Conservation (phyloP, 2,113 vertebrate species). For the Actenoides hombroni region DNA sequence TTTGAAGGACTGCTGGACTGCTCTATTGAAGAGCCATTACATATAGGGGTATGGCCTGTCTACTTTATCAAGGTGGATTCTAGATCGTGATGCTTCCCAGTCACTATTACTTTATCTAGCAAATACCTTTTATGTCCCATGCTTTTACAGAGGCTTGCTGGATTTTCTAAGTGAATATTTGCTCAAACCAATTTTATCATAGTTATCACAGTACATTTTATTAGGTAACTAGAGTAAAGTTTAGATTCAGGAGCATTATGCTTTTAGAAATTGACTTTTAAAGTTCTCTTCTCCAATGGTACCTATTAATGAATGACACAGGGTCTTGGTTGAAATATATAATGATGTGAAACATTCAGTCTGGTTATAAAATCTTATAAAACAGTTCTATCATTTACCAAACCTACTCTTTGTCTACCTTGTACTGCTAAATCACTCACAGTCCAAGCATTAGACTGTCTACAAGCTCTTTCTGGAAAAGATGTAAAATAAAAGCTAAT, state of each 20-base stretch:
- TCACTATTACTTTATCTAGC: neutral
- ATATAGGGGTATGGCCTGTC: neutral
- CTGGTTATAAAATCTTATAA: neutral
- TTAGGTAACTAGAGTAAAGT: neutral
- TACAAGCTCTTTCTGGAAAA: neutral
- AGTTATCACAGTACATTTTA: neutral
- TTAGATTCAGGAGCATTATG: neutral
- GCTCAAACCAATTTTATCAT: neutral
- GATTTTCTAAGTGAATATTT: neutral
- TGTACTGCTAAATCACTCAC: neutral
- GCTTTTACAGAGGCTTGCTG: neutral
- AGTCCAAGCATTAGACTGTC: neutral
- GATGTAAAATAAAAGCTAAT: neutral
- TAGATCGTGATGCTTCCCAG: accelerated
- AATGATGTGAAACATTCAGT: neutral
- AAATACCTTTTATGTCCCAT: neutral
- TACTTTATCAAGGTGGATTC: neutral
- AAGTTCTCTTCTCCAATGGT: neutral
- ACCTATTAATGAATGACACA: neutral
- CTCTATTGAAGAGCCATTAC: neutral
- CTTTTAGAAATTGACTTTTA: neutral
- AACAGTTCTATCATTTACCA: neutral
- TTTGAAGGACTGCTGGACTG: neutral
- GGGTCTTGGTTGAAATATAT: neutral
- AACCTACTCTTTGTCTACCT: neutral